phyloP scores from a whole-genome alignment of 2,113 vertebrate species.

The Brachirus orientalis region DNA sequence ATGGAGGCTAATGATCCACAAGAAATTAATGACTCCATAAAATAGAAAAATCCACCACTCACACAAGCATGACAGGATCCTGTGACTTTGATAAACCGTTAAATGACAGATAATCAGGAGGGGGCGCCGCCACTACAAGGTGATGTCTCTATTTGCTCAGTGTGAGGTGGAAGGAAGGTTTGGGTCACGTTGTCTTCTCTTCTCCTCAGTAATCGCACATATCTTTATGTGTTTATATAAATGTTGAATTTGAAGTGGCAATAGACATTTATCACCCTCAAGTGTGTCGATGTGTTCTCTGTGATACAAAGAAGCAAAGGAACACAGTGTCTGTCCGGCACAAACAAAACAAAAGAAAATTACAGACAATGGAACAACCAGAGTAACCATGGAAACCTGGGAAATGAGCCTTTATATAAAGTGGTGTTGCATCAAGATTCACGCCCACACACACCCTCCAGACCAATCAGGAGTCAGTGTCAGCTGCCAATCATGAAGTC shows the following conservation, averaged over 20 bases:
- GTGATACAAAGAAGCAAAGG: background rate
- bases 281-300: background rate
- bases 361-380: too few species aligned
- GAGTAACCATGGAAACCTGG: too few species aligned
- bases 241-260: background rate
- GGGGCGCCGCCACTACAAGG: constrained; percentile 50
- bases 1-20: constrained; percentile 95
- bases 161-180: background rate
- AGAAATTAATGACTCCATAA: constrained; percentile 98
- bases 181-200: background rate
- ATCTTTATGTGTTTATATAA: background rate
- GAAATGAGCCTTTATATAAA: too few species aligned
- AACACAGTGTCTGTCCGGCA: too few species aligned
- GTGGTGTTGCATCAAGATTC: too few species aligned
- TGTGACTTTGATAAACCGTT: constrained; percentile 91
- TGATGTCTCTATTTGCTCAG: background rate
- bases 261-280: background rate
- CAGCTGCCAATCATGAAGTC: too few species aligned
- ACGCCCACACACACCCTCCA: too few species aligned
- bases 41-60: constrained; percentile 93
- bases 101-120: constrained; percentile 90
- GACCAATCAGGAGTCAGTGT: too few species aligned
- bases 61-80: constrained; percentile 85
- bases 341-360: too few species aligned
- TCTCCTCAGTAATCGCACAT: background rate